Evolutionary conservation across 2,797 vertebrate species (phyloP).

Genomic region (Taeniopygia guttata): DNA sequence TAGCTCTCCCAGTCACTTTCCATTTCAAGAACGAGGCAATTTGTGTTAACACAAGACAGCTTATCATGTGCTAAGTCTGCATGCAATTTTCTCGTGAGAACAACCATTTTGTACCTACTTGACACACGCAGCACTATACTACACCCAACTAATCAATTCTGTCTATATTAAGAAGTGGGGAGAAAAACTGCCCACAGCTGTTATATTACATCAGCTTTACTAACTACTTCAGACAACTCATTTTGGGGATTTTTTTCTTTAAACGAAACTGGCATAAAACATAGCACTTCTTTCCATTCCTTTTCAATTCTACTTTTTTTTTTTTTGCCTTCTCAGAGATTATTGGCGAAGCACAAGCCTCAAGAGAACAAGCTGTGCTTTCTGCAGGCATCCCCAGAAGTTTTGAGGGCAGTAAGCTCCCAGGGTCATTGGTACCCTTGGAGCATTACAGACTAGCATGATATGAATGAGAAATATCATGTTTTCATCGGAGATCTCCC

Average conservation of each 20-base stretch:
- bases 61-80: constrained; percentile 65
- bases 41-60: constrained; percentile 66
- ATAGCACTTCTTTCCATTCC: background rate
- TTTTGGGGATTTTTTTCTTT: background rate
- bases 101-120: constrained; percentile 66
- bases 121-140: constrained; percentile 43
- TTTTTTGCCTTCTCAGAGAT: background rate
- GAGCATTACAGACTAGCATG: background rate
- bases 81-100: constrained; percentile 67
- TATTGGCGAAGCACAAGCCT: background rate
- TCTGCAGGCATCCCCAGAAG: background rate
- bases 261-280: constrained; percentile 31
- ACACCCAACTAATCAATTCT: constrained; percentile 55
- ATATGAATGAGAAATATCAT: background rate
- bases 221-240: constrained; percentile 56
- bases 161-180: constrained; percentile 53
- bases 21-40: constrained; percentile 64
- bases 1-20: constrained; percentile 60
- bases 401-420: background rate
- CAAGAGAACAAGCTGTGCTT: background rate
- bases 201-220: constrained; percentile 54
- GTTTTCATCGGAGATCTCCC: background rate
- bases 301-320: background rate
- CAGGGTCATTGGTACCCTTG: background rate
- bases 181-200: constrained; percentile 56